Evolutionary conservation across 1,140 invertebrate genomes (phyloP).

Genomic region (Apis florea): DNA sequence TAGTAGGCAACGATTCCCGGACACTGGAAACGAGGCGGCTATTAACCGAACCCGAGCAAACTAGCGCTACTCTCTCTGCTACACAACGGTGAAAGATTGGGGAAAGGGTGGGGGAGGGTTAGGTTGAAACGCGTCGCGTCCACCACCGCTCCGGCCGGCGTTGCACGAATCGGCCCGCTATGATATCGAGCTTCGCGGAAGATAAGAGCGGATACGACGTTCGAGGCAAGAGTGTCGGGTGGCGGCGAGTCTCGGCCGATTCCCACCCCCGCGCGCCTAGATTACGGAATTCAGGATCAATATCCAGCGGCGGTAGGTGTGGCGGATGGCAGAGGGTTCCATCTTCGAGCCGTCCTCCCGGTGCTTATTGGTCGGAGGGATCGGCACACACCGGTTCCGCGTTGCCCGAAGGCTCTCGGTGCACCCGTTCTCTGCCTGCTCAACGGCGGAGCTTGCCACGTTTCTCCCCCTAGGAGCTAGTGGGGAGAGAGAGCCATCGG

Average conservation of each 20-base stretch:
- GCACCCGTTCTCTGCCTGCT: slow-evolving; percentile 20
- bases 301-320: slow-evolving; percentile 63
- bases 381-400: slow-evolving; percentile 33
- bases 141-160: slow-evolving; percentile 25
- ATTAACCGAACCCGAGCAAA: slow-evolving; percentile 6
- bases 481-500: slow-evolving; percentile 37
- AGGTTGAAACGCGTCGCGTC: slow-evolving; percentile 39
- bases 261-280: slow-evolving; percentile 52
- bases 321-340: slow-evolving; percentile 55
- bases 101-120: neutral
- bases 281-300: slow-evolving; percentile 62
- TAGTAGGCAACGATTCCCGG: neutral
- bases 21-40: neutral
- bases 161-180: slow-evolving; percentile 53
- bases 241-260: slow-evolving; percentile 33
- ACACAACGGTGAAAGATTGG: neutral
- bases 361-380: slow-evolving; percentile 53
- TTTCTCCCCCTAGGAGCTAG: slow-evolving; percentile 18
- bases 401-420: neutral
- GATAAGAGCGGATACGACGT: slow-evolving; percentile 52
- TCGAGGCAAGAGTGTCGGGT: neutral
- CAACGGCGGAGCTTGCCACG: slow-evolving; percentile 44
- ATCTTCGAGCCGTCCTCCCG: slow-evolving; percentile 53
- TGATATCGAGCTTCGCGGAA: slow-evolving; percentile 72
- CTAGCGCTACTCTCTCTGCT: neutral